Conservation (phyloP, 2,888 invertebrate genomes). For the Acanthococcus lagerstroemiae region DNA sequence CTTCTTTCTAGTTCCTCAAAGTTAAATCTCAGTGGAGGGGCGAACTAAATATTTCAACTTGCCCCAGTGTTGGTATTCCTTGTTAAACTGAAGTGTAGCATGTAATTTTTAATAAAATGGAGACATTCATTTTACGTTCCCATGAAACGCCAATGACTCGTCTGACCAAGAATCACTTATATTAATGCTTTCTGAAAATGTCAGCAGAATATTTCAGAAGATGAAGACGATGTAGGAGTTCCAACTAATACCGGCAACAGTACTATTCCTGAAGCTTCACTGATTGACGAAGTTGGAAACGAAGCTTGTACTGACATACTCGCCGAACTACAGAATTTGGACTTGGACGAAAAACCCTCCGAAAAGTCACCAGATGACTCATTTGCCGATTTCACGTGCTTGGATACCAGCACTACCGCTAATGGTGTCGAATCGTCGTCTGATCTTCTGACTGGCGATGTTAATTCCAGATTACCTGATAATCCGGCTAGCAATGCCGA, state of each 20-base stretch:
- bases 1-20: no score
- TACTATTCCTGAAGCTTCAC: neutral
- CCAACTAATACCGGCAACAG: neutral
- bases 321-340: neutral
- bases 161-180: no score
- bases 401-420: neutral
- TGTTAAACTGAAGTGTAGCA: neutral
- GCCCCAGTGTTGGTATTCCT: no score
- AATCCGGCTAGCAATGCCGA: no score
- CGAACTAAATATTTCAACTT: no score
- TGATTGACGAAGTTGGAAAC: neutral
- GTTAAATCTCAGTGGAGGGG: no score
- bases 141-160: no score
- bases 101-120: neutral
- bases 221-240: constrained; percentile 18
- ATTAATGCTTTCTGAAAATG: no score
- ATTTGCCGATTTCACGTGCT: neutral
- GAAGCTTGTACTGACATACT: no score
- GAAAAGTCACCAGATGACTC: neutral
- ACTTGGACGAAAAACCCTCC: neutral
- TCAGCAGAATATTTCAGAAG: constrained; percentile 12
- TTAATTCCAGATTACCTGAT: no score
- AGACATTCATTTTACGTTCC: neutral
- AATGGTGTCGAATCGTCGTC: neutral
- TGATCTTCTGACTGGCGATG: neutral